A percentile compares a stretch with the other conserved stretches of the same genome.
These are phyloP conservation scores for Ceratotherium simum DNA, from an alignment of 2,113 vertebrate species.

Conservation along the genomic window DNA sequence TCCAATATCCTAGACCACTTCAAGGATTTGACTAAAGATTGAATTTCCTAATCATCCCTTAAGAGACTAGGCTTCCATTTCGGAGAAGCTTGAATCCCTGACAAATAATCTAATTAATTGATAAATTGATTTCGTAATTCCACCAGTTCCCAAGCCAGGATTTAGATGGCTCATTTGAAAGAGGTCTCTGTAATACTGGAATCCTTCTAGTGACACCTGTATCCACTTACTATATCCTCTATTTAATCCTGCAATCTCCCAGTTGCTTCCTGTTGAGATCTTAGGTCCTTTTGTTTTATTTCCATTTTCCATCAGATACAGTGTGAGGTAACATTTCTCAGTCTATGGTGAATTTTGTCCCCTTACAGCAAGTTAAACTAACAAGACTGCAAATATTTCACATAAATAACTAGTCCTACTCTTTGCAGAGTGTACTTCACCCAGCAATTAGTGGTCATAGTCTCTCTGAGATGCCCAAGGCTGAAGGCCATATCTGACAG, in stretches of 20 bases:
- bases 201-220: background rate
- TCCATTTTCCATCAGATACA: background rate
- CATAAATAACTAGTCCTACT: background rate
- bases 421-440: background rate
- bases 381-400: background rate
- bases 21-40: background rate
- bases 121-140: background rate
- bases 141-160: background rate
- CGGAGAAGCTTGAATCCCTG: background rate
- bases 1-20: background rate
- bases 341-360: background rate
- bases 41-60: background rate
- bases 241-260: background rate
- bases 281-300: background rate
- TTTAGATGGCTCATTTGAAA: background rate
- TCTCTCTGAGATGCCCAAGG: background rate
- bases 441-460: background rate
- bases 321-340: background rate
- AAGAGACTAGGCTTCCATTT: background rate
- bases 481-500: background rate
- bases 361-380: background rate
- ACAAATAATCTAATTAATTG: constrained; percentile 27
- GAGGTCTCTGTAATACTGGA: background rate
- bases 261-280: background rate
- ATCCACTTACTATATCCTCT: background rate